A percentile compares a stretch with the other conserved stretches of the same genome.
These are phyloP conservation scores for Zaprionus obscuricornis DNA, from an alignment of 2,888 invertebrate species.

Conservation along the genomic window DNA sequence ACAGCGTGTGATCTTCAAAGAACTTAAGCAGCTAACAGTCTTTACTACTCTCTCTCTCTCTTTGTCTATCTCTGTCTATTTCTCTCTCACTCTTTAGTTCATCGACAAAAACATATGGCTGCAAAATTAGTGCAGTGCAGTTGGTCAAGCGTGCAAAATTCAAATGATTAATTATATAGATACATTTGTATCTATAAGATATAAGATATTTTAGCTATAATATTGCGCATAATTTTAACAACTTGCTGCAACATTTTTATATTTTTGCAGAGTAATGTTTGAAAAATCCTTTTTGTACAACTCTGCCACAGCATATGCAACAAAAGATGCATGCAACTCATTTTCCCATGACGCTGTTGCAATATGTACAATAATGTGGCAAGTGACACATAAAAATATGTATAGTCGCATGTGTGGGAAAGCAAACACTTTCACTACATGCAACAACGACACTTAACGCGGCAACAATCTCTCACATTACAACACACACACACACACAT, in stretches of 20 bases:
- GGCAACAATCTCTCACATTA: constrained; percentile 66
- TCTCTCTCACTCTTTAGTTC: constrained; percentile 2
- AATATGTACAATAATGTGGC: constrained; percentile 22
- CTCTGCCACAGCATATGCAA: constrained; percentile 12
- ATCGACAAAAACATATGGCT: neutral
- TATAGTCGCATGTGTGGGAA: constrained; percentile 61
- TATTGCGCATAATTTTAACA: neutral
- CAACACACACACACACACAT: constrained; percentile 31
- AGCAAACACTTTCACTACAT: constrained; percentile 66
- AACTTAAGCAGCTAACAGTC: too few relatives aligned
- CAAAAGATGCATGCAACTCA: constrained; percentile 49
- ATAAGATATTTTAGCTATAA: neutral
- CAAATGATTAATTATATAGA: constrained; percentile 48
- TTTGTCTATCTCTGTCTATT: constrained; percentile 44
- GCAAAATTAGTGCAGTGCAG: constrained; percentile 47
- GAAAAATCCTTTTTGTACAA: constrained; percentile 20
- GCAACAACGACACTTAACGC: too few relatives aligned
- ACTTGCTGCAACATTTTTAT: neutral
- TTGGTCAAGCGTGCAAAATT: constrained; percentile 48
- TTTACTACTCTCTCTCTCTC: constrained; percentile 23
- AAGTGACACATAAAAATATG: constrained; percentile 34
- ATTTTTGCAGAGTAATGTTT: constrained; percentile 57
- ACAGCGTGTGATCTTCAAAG: too few relatives aligned
- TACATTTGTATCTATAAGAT: neutral
- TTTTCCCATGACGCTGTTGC: constrained; percentile 64